Base-by-base conservation (phyloP, 2,888 invertebrate species). In the Eucera pruinosa region DNA sequence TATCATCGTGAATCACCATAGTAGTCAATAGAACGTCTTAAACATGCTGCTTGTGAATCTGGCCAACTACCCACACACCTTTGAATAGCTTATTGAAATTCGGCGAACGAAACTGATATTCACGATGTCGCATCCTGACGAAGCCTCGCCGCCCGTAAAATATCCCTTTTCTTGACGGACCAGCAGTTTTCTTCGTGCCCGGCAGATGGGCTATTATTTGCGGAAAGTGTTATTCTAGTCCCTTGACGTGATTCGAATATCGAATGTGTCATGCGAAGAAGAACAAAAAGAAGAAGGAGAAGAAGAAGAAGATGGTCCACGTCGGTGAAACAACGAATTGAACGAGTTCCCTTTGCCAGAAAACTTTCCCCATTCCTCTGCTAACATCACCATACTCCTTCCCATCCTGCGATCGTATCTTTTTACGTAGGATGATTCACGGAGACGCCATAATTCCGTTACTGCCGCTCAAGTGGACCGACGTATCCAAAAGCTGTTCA, bases 41-140 rank as follows among this genome's bases (percentile, higher is more conserved):
- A n/a, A n/a, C n/a, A n/a, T n/a, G n/a, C n/a, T 55, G 23, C 23
- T 2, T 2, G 9, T 4, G 54, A 48, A 73, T 70, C 61, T 55
- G 70, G 39, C 45, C 58, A 64, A 15, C 20, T 6, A 13, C 18
- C 23, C 25, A 15, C 39, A 30, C 33, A 39, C 7, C 39, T 27
- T 25, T 18, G 20, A 36, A 7, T 54, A 25, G 82, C 83, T 78
- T 75, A 82, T 82, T 83, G 83, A 83, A 80, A 75, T 80, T 72
- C 80, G 55, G 48, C 66, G 68, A 55, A 52, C 83, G 70, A 80
- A 73, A 76, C 81, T 73, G 73, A 81, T 76, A 76, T 73, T 52
- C 74, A 23, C 70, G 78, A 83, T 70, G 83, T 78, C 81, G 71
- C 78, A 68, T 84, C 82, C 75, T 66, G 72, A 76, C 72, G 75